Percentiles rank a stretch among this genome's conserved stretches.
phyloP scores from a whole-genome alignment of 92 coral and sea anemone genomes.

The Isaurus tuberculatus region DNA sequence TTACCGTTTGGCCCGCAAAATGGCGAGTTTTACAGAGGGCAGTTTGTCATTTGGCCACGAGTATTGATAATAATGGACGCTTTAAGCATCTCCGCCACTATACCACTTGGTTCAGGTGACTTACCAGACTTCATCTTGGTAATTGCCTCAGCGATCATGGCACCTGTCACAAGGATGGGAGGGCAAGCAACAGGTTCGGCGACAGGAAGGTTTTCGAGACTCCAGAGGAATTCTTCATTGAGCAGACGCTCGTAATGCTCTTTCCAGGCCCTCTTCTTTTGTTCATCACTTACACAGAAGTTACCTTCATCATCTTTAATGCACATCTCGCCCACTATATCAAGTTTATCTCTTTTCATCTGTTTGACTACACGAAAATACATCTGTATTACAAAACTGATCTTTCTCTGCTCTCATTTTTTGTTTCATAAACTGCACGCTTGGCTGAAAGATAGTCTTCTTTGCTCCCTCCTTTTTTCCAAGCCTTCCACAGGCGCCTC shows the following conservation, averaged over 20 bases:
- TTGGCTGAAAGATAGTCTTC: neutral
- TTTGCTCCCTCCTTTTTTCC: neutral
- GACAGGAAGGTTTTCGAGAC: neutral
- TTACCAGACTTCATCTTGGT: slow-evolving; percentile 37
- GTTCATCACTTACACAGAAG: neutral
- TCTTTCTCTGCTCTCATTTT: neutral
- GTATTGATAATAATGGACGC: slow-evolving; percentile 7
- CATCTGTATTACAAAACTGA: neutral
- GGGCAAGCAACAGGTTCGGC: slow-evolving; percentile 23
- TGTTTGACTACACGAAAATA: neutral
- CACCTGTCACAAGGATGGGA: neutral
- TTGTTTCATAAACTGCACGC: neutral
- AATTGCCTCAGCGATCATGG: slow-evolving; percentile 17
- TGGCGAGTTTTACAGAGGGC: too few species aligned
- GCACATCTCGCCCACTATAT: slow-evolving; percentile 22
- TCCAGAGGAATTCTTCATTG: slow-evolving; percentile 38
- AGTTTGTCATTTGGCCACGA: too few species aligned
- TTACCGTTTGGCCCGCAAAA: too few species aligned
- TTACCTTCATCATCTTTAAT: slow-evolving; percentile 23
- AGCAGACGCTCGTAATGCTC: slow-evolving; percentile 31
- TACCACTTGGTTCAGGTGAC: slow-evolving; percentile 43
- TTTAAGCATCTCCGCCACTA: slow-evolving; percentile 33
- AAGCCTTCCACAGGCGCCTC: slow-evolving; percentile 4
- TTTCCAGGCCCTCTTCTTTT: slow-evolving; percentile 20
- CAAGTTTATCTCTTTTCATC: slow-evolving; percentile 16